Evolutionary conservation across 1,140 invertebrate genomes (phyloP).

Genomic region (Drosophila albomicans): DNA sequence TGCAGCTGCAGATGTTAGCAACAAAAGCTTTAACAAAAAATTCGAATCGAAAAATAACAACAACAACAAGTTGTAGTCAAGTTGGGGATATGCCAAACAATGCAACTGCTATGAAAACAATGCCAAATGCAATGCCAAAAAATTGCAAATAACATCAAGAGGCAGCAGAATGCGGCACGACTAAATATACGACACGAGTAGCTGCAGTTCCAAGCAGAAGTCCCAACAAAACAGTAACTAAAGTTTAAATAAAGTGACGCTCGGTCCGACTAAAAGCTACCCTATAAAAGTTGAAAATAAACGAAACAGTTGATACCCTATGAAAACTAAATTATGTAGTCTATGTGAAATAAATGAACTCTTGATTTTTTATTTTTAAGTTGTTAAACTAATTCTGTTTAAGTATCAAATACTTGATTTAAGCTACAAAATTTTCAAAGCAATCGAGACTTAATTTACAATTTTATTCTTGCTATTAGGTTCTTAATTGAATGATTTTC

Average conservation of each 20-base stretch:
- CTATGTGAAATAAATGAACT: too few species aligned
- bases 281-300: not conserved
- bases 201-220: conserved; percentile 2
- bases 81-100: conserved; percentile 48
- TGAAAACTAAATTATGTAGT: too few species aligned
- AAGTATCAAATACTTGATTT: too few species aligned
- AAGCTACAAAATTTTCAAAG: too few species aligned
- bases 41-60: not conserved
- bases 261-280: not conserved
- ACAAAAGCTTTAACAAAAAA: conserved; percentile 1
- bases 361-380: too few species aligned
- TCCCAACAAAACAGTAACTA: not conserved
- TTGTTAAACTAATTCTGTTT: too few species aligned
- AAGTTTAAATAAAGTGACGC: not conserved
- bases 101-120: conserved; percentile 50
- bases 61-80: conserved; percentile 14
- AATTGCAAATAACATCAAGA: conserved; percentile 60
- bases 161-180: conserved; percentile 46
- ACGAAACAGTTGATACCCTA: not conserved
- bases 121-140: conserved; percentile 50
- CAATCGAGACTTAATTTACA: too few species aligned
- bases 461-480: too few species aligned
- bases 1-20: conserved; percentile 19
- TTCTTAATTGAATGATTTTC: too few species aligned
- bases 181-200: conserved; percentile 35